Evolutionary conservation across 2,888 invertebrate species (phyloP).

Genomic region (Disparrhopalites patrizii): DNA sequence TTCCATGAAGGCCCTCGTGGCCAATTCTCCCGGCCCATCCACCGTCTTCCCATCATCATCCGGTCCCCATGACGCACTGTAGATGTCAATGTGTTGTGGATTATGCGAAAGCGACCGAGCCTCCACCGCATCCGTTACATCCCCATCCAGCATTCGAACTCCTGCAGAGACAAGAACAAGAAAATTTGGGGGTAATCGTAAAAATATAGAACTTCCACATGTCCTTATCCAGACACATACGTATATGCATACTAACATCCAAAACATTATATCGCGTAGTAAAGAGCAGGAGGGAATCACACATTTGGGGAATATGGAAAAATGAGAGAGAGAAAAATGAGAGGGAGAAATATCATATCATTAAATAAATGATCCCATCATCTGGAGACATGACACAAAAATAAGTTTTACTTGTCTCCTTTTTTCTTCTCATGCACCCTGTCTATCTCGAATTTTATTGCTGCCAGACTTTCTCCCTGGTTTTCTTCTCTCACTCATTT

Average conservation of each 20-base stretch:
- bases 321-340: slow-evolving; percentile 8
- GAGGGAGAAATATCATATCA: slow-evolving; percentile 31
- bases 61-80: slow-evolving; percentile 97
- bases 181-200: neutral
- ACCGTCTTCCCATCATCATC: slow-evolving; percentile 85
- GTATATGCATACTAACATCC: no score
- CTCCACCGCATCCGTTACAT: slow-evolving; percentile 98
- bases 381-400: slow-evolving; percentile 34
- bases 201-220: neutral
- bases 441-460: no score
- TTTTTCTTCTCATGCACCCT: no score
- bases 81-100: slow-evolving; percentile 96
- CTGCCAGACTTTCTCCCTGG: no score
- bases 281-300: no score
- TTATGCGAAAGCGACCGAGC: slow-evolving; percentile 89
- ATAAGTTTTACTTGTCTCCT: slow-evolving; percentile 26
- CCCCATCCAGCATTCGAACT: slow-evolving; percentile 96
- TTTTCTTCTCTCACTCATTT: no score
- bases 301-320: neutral
- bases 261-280: no score
- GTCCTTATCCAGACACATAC: no score
- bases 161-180: slow-evolving; percentile 56
- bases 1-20: slow-evolving; percentile 89
- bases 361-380: slow-evolving; percentile 32
- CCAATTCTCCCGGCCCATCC: slow-evolving; percentile 93